A percentile compares a stretch with the other conserved stretches of the same genome.
Conservation (phyloP, 2,113 vertebrate genomes). For the Catharus bicknelli region DNA sequence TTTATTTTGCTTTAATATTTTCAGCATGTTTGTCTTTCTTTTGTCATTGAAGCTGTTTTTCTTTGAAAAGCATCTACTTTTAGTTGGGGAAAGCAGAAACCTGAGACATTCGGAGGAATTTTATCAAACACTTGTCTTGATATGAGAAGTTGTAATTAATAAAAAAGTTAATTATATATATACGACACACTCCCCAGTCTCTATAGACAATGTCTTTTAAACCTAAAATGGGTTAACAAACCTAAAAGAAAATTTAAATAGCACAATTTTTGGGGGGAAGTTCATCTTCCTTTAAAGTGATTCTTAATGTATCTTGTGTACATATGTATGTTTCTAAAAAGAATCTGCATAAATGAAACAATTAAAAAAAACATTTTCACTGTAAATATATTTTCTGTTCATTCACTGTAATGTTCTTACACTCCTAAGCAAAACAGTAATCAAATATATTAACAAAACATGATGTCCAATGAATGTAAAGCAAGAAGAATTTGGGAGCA, state of each 20-base stretch:
- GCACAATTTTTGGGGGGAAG: rapidly evolving
- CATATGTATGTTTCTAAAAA: not conserved
- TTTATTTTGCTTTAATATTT: slow-evolving; percentile 14
- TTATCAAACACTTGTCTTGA: not conserved
- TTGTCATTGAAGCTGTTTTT: not conserved
- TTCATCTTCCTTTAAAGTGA: not conserved
- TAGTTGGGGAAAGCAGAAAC: not conserved
- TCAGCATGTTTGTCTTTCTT: not conserved
- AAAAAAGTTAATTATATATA: not conserved
- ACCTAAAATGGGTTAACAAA: not conserved
- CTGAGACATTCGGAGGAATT: not conserved
- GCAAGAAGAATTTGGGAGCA: not conserved
- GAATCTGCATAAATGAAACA: not conserved
- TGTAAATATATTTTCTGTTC: not conserved
- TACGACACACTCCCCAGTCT: not conserved
- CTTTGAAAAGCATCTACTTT: not conserved
- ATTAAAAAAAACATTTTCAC: not conserved
- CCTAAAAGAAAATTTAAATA: not conserved
- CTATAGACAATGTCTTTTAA: not conserved
- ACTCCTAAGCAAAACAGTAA: not conserved
- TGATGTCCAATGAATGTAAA: not conserved
- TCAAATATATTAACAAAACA: not conserved
- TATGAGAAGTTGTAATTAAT: not conserved
- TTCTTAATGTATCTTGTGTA: not conserved
- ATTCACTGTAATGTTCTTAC: not conserved